Percentiles rank a stretch among this genome's conserved stretches.
phyloP scores from a whole-genome alignment of 2,888 invertebrate genomes.

The Ypsolopha sequella region DNA sequence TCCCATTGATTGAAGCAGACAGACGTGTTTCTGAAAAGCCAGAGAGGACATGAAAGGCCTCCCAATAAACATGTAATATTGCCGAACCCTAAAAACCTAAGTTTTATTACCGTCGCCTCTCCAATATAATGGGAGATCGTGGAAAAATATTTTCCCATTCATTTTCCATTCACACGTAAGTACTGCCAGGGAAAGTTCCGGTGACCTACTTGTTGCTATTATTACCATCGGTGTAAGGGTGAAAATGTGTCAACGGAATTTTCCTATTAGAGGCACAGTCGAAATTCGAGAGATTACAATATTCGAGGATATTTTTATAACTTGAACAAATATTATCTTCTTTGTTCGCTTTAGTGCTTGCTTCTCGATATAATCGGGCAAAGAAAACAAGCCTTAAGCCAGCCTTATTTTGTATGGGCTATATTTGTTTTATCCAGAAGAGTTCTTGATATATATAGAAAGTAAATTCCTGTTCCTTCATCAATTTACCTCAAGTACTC shows the following conservation, averaged over 20 bases:
- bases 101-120: conserved; percentile 15
- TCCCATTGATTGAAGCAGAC: too few species aligned
- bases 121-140: conserved; percentile 12
- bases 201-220: too few species aligned
- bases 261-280: too few species aligned
- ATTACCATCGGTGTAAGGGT: too few species aligned
- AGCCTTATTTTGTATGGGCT: conserved; percentile 1
- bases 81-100: neutral
- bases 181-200: conserved; percentile 1
- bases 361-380: neutral
- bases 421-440: too few species aligned
- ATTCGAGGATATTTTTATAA: conserved; percentile 28
- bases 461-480: too few species aligned
- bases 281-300: too few species aligned
- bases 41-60: too few species aligned
- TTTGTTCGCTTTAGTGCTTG: conserved; percentile 9
- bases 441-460: conserved; percentile 8
- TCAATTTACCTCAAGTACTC: neutral
- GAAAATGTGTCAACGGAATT: too few species aligned
- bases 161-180: too few species aligned
- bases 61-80: too few species aligned
- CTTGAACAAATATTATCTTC: conserved; percentile 23
- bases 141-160: conserved; percentile 3
- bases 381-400: conserved; percentile 6
- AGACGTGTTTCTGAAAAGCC: too few species aligned